A percentile compares a stretch with the other conserved stretches of the same genome.
phyloP scores from a whole-genome alignment of 1,140 invertebrate species.

The Achatina immaculata region DNA sequence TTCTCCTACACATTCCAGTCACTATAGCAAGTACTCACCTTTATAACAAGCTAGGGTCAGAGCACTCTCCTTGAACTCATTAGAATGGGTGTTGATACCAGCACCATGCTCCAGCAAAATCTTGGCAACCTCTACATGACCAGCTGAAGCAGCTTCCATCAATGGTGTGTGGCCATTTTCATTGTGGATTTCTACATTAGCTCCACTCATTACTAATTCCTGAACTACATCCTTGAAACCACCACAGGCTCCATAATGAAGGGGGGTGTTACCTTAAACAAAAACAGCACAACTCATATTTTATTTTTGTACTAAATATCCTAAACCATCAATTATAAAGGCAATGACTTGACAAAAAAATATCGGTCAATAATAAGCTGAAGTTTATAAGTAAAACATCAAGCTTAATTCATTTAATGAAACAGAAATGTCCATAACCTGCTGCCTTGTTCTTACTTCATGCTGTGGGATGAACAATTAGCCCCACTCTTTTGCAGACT shows the following conservation, averaged over 20 bases:
- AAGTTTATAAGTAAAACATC: no score
- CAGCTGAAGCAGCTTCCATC: conserved; percentile 98
- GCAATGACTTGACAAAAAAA: no score
- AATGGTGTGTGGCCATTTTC: conserved; percentile 98
- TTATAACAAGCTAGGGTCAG: conserved; percentile 98
- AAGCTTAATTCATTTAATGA: no score
- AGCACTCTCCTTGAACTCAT: conserved; percentile 91
- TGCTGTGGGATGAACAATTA: no score
- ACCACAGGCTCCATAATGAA: conserved; percentile 98
- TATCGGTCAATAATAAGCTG: no score
- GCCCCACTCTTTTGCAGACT: no score
- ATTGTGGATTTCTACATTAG: conserved; percentile 98
- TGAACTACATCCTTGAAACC: conserved; percentile 93
- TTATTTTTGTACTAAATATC: neutral
- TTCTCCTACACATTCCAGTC: neutral
- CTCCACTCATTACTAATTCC: conserved; percentile 88
- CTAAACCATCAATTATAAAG: no score
- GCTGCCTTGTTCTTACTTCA: no score
- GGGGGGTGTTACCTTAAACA: conserved; percentile 86
- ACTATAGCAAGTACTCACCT: conserved; percentile 70
- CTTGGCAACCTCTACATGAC: conserved; percentile 94
- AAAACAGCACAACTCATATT: neutral
- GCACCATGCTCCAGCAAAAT: conserved; percentile 92
- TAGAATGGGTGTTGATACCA: conserved; percentile 98
- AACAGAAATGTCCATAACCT: no score